These are phyloP conservation scores for Rhinogobio ventralis DNA, from an alignment of 2,797 vertebrate genomes.

Conservation along the genomic window DNA sequence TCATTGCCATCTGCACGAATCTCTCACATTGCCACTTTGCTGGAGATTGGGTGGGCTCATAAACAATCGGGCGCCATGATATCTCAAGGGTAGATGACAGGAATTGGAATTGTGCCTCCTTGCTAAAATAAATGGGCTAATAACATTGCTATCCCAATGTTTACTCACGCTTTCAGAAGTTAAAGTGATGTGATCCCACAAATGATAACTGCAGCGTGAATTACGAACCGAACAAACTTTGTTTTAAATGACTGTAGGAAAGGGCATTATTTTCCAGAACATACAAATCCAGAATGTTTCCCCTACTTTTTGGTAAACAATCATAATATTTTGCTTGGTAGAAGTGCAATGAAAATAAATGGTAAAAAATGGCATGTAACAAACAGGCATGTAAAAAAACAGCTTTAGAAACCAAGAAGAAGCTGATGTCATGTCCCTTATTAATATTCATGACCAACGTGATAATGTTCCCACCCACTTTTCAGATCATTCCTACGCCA, in stretches of 20 bases:
- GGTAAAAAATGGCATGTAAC: too few relatives aligned
- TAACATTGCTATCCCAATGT: constrained; percentile 56
- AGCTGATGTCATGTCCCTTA: background rate
- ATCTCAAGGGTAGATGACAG: constrained; percentile 67
- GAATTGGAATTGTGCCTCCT: constrained; percentile 65
- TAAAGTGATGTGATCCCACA: constrained; percentile 30
- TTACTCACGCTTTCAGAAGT: constrained; percentile 38
- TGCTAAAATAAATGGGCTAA: constrained; percentile 68
- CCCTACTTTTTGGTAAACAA: background rate
- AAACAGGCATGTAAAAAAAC: too few relatives aligned
- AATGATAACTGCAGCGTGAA: constrained; percentile 32
- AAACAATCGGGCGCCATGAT: constrained; percentile 67
- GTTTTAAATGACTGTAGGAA: constrained; percentile 17
- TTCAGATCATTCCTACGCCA: background rate
- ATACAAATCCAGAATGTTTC: background rate
- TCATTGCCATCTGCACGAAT: constrained; percentile 64
- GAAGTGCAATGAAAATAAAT: too few relatives aligned
- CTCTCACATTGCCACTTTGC: constrained; percentile 68
- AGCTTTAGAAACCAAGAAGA: background rate
- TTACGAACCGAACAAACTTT: constrained; percentile 37
- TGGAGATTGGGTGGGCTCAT: constrained; percentile 66
- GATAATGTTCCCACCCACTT: background rate
- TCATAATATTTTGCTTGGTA: background rate
- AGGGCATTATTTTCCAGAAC: background rate
- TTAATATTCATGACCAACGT: background rate